A percentile compares a stretch with the other conserved stretches of the same genome.
phyloP scores from a whole-genome alignment of 2,888 invertebrate species.

The Pocota personata region DNA sequence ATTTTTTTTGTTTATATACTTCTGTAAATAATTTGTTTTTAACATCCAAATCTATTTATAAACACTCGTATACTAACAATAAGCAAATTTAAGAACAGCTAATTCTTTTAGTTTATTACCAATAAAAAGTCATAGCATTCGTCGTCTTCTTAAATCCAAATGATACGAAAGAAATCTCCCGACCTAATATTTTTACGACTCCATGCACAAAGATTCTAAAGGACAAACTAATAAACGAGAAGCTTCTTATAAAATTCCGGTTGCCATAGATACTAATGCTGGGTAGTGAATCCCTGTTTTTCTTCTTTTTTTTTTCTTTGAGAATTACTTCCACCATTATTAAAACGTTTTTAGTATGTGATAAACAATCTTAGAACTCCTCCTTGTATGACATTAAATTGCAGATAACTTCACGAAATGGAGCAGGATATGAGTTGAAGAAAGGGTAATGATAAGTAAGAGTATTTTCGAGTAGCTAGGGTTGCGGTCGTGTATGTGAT shows the following conservation, averaged over 20 bases:
- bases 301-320: background rate
- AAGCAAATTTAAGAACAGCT: background rate
- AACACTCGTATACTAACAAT: too few relatives aligned
- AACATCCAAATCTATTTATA: background rate
- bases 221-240: background rate
- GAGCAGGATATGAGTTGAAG: background rate
- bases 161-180: background rate
- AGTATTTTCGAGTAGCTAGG: too few relatives aligned
- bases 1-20: too few relatives aligned
- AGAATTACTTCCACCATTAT: background rate
- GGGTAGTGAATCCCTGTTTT: background rate
- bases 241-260: background rate
- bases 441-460: background rate
- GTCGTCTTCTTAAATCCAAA: background rate
- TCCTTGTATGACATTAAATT: constrained; percentile 13
- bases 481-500: background rate
- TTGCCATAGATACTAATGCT: background rate
- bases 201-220: background rate
- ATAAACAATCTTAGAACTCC: constrained; percentile 22
- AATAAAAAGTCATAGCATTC: background rate
- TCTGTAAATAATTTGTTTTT: background rate
- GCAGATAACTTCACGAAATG: constrained; percentile 1
- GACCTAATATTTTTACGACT: background rate
- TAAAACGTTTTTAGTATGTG: constrained; percentile 8
- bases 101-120: background rate